Percentiles rank a stretch among this genome's conserved stretches.
Evolutionary conservation across 2,113 vertebrate genomes (phyloP).

Genomic region (Larimichthys crocea): DNA sequence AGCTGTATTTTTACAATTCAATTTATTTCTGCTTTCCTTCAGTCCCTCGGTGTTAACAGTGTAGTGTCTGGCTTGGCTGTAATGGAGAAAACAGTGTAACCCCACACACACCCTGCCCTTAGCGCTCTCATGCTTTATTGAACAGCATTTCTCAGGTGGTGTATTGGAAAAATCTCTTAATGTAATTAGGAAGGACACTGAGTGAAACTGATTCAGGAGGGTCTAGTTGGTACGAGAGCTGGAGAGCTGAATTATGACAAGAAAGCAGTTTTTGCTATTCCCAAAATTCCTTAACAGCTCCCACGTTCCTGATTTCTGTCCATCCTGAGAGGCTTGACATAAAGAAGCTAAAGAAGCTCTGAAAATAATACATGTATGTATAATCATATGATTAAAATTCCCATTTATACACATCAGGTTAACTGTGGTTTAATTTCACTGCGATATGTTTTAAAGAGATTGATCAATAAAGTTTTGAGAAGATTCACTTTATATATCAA

Average conservation of each 20-base stretch:
- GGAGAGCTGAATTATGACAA: no score
- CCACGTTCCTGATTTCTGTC: not conserved
- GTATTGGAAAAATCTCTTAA: not conserved
- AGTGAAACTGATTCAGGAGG: not conserved
- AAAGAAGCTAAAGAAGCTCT: not conserved
- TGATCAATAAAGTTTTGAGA: no score
- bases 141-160: not conserved
- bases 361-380: not conserved
- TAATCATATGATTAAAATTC: not conserved
- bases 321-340: not conserved
- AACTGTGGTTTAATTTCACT: no score
- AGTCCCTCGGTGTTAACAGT: not conserved
- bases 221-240: not conserved
- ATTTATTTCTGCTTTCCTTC: not conserved
- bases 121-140: conserved; percentile 8
- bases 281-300: not conserved
- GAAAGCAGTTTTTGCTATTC: not conserved
- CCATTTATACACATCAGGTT: no score
- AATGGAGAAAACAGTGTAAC: not conserved
- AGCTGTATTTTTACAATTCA: no score
- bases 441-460: no score
- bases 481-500: no score
- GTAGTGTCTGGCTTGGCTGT: not conserved
- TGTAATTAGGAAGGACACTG: not conserved
- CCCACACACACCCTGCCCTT: conserved; percentile 3